Base-by-base conservation (phyloP, 2,113 vertebrate species). In the Syngnathus typhle region DNA sequence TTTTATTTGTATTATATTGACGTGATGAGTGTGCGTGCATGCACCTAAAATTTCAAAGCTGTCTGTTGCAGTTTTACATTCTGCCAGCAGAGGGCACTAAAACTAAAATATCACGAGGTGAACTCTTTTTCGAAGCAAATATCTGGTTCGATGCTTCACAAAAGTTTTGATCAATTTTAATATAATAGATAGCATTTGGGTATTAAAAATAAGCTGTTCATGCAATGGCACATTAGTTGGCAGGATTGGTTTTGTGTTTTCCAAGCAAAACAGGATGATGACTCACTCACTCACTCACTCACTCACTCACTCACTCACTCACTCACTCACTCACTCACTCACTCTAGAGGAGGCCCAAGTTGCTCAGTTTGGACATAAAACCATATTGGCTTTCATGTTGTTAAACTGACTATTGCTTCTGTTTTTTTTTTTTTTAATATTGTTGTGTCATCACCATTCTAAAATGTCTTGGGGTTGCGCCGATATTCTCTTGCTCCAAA, bases 381-480 rank as follows among this genome's bases (percentile, higher is more conserved):
- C 60, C 39, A 44, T 62, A 62, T 62, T 62, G 39, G 60, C 21
- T 23, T 23, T 44, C 43, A 44, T 41, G n/a, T 44, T 44, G 39
- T 62, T 44, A 15, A 62, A 27, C 60, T 44, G n/a, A 62, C 39
- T 27, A 41, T 44, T 62, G 60, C 39, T 21, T n/a, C n/a, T n/a
- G n/a, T n/a, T n/a, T 62, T 62, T 62, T 62, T 44, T 21, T 21
- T 62, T 62, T 62, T 62, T 43, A 44, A 62, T 62, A 62, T 13
- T 44, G 8, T 41, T 41, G 38, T 23, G n/a, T 44, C 44, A 43
- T 60, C 27, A n/a, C 27, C 16, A 60, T 15, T 44, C n/a, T 44
- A 15, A 62, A 23, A 41, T 27, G 60, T 44, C 39, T 44, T 12
- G 38, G 21, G 60, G 13, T 62, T 44, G 60, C 21, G 11, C n/a